Conservation (phyloP, 2,888 invertebrate species). For the Patella depressa region DNA sequence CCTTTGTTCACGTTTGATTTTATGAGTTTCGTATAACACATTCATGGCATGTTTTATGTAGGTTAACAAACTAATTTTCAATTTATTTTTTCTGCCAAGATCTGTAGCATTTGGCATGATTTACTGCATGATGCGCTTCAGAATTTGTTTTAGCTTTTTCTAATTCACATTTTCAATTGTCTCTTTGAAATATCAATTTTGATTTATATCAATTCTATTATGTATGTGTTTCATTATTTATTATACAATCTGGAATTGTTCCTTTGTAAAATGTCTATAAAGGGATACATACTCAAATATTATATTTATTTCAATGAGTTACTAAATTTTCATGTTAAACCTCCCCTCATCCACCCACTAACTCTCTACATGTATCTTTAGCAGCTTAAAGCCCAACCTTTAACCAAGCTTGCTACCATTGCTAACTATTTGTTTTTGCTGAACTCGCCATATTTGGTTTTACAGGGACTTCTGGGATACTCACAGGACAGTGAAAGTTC, state of each 20-base stretch:
- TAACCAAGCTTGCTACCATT: too few species aligned
- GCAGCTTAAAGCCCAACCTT: not conserved
- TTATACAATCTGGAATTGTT: too few species aligned
- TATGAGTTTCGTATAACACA: not conserved
- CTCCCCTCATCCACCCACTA: too few species aligned
- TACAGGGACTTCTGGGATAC: slow-evolving; percentile 39
- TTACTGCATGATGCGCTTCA: not conserved
- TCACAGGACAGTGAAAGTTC: slow-evolving; percentile 37
- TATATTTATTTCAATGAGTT: too few species aligned
- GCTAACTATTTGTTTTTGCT: not conserved
- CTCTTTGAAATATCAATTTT: too few species aligned
- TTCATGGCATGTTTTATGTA: not conserved
- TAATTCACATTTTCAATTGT: not conserved
- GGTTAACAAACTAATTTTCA: not conserved
- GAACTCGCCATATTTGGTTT: slow-evolving; percentile 13
- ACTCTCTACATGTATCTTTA: too few species aligned
- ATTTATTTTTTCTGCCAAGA: not conserved
- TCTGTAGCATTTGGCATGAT: slow-evolving; percentile 3
- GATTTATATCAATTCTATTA: too few species aligned
- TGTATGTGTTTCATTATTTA: too few species aligned
- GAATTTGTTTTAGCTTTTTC: not conserved
- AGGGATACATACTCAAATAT: too few species aligned
- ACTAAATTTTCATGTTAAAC: too few species aligned
- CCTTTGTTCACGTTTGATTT: not conserved
- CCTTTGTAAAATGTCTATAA: too few species aligned